These are phyloP conservation scores for Corvus hawaiiensis DNA, from an alignment of 2,113 vertebrate genomes.

Conservation along the genomic window DNA sequence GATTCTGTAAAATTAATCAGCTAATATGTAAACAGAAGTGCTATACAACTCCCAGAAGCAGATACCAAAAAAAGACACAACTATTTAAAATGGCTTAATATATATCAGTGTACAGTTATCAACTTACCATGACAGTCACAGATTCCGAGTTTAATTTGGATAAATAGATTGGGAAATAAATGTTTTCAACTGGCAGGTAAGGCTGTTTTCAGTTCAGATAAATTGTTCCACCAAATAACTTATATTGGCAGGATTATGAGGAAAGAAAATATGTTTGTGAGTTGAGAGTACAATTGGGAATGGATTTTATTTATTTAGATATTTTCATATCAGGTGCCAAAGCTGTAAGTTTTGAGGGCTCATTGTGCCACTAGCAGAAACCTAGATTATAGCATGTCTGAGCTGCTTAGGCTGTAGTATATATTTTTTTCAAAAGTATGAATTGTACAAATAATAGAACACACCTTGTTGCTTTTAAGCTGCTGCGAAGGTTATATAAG, in stretches of 20 bases:
- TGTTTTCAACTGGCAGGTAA: slow-evolving; percentile 21
- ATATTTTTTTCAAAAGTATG: background rate
- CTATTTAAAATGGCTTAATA: slow-evolving; percentile 4
- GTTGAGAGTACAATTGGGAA: background rate
- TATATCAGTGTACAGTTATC: background rate
- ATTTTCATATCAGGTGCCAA: background rate
- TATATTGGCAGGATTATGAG: slow-evolving; percentile 24
- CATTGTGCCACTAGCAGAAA: background rate
- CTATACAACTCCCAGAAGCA: background rate
- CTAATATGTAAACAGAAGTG: background rate
- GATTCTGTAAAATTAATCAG: background rate
- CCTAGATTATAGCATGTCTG: background rate
- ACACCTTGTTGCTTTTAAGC: background rate
- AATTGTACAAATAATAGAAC: slow-evolving; percentile 1
- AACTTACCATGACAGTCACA: background rate
- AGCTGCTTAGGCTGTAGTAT: background rate
- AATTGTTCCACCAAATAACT: slow-evolving; percentile 31
- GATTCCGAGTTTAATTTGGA: slow-evolving; percentile 40
- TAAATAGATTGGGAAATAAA: slow-evolving; percentile 40
- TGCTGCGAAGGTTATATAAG: background rate
- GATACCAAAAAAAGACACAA: background rate
- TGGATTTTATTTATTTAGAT: slow-evolving; percentile 33
- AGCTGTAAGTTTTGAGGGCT: background rate
- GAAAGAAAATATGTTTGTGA: slow-evolving; percentile 21
- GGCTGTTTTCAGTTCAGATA: slow-evolving; percentile 38